phyloP scores from a whole-genome alignment of 2,888 invertebrate species.

The Metellina segmentata region DNA sequence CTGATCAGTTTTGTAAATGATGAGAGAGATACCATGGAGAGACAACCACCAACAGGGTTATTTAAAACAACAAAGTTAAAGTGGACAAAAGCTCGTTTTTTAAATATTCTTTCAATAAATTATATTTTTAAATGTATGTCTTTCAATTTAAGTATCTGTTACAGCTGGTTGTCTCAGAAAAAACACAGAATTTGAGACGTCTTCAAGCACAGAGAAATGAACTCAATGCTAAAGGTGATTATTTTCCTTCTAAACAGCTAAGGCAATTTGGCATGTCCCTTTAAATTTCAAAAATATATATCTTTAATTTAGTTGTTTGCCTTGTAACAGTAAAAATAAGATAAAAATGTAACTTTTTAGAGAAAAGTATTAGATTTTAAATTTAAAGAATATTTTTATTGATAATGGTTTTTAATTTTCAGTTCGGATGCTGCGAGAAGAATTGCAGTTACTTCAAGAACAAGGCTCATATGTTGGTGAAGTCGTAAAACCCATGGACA shows the following conservation, averaged over 20 bases:
- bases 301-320: too few species aligned
- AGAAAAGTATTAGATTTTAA: too few species aligned
- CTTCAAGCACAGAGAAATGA: slow-evolving; percentile 99
- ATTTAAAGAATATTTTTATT: neutral
- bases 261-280: neutral
- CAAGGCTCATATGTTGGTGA: slow-evolving; percentile 99
- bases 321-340: too few species aligned
- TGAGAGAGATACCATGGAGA: too few species aligned
- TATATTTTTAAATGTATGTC: neutral
- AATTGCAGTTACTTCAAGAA: slow-evolving; percentile 95
- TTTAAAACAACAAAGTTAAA: too few species aligned
- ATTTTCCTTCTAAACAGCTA: neutral
- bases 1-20: too few species aligned
- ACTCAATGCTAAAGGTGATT: slow-evolving; percentile 95
- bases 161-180: slow-evolving; percentile 94
- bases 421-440: slow-evolving; percentile 98
- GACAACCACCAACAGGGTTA: too few species aligned
- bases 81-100: too few species aligned
- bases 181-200: slow-evolving; percentile 96
- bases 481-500: slow-evolving; percentile 99
- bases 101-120: too few species aligned
- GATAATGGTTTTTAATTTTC: slow-evolving; percentile 78
- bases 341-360: too few species aligned
- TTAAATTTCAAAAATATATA: neutral
- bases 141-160: slow-evolving; percentile 13